A percentile compares a stretch with the other conserved stretches of the same genome.
phyloP scores from a whole-genome alignment of 2,113 vertebrate species.

The Fregetta grallaria region DNA sequence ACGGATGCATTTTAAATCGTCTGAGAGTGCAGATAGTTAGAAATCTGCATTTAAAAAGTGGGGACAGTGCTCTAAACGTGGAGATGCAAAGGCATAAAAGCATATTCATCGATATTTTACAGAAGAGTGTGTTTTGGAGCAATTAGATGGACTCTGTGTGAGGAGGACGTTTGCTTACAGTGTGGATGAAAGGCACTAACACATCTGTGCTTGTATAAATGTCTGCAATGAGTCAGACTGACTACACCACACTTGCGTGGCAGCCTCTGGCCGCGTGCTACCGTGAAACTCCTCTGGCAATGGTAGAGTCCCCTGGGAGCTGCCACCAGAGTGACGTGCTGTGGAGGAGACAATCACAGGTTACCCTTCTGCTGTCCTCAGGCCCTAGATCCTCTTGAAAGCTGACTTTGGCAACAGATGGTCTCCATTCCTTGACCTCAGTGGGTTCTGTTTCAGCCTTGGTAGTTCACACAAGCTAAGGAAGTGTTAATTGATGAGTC shows the following conservation, averaged over 20 bases:
- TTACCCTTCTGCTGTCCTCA: not conserved
- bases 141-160: not conserved
- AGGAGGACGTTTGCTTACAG: not conserved
- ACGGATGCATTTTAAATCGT: not conserved
- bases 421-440: not conserved
- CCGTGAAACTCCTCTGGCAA: not conserved
- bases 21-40: not conserved
- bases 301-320: not conserved
- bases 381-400: not conserved
- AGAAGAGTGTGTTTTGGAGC: not conserved
- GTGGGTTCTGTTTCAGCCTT: not conserved
- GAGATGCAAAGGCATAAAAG: not conserved
- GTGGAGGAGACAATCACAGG: not conserved
- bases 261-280: rapidly evolving
- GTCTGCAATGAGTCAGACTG: not conserved
- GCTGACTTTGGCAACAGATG: not conserved
- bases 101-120: not conserved
- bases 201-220: not conserved
- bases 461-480: not conserved
- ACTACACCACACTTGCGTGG: not conserved
- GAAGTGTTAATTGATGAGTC: not conserved
- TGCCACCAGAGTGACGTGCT: not conserved
- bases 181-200: not conserved
- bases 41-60: not conserved
- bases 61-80: not conserved